phyloP scores from a whole-genome alignment of 2,888 invertebrate genomes.

The Tinea semifulvella region DNA sequence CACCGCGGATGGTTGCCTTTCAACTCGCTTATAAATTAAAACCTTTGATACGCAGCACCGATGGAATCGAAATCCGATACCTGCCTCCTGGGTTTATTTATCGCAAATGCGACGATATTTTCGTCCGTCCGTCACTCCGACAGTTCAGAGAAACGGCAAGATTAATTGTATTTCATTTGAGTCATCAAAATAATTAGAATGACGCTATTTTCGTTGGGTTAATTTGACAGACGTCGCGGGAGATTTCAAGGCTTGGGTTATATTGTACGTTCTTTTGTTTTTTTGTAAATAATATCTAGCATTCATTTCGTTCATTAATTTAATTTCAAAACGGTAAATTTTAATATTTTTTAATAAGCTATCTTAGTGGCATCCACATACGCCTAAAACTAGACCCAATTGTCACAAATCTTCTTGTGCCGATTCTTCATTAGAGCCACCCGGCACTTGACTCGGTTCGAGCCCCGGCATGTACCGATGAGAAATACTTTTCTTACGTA shows the following conservation, averaged over 20 bases:
- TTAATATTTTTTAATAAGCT: no score
- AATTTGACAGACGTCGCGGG: conserved; percentile 68
- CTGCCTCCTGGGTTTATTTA: conserved; percentile 57
- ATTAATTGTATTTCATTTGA: conserved; percentile 67
- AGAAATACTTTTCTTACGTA: no score
- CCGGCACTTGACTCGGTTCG: no score
- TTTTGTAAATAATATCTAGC: no score
- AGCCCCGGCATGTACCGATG: no score
- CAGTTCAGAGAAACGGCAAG: conserved; percentile 65
- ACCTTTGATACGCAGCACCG: conserved; percentile 64
- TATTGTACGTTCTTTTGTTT: no score
- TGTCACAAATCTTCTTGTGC: no score
- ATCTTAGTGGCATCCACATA: no score
- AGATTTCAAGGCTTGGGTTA: conserved; percentile 51
- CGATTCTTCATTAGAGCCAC: no score
- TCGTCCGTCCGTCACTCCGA: conserved; percentile 53
- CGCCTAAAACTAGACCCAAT: no score
- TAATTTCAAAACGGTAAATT: no score
- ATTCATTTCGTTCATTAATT: no score
- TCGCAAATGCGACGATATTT: conserved; percentile 65
- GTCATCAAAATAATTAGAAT: conserved; percentile 68
- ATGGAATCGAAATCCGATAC: conserved; percentile 65
- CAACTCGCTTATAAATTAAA: conserved; percentile 45
- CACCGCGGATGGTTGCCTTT: conserved; percentile 41
- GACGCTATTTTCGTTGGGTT: conserved; percentile 65